Evolutionary conservation across 2,797 vertebrate species (phyloP).

Genomic region (Peromyscus melanophrys): DNA sequence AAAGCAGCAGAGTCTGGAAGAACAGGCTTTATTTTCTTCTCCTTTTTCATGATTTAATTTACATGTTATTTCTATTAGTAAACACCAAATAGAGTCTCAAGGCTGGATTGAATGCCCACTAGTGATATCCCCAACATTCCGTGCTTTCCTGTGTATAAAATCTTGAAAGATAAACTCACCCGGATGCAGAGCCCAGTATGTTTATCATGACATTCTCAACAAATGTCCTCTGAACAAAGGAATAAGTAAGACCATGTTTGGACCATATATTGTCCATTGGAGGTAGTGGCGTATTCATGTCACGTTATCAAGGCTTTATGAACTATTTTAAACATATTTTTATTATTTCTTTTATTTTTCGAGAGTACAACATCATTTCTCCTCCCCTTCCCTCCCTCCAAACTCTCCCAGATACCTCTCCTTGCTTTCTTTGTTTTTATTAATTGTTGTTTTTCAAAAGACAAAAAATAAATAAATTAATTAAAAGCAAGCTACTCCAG

Average conservation of each 20-base stretch:
- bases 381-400: background rate
- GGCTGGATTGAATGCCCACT: background rate
- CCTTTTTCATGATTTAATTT: background rate
- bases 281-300: background rate
- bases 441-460: constrained; percentile 8
- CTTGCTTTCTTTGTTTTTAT: background rate
- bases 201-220: constrained; percentile 33
- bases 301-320: background rate
- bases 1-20: background rate
- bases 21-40: background rate
- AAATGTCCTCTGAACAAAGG: constrained; percentile 57
- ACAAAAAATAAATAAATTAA: background rate
- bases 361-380: background rate
- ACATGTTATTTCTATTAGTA: constrained; percentile 9
- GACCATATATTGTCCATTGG: background rate
- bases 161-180: background rate
- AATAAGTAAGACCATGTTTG: background rate
- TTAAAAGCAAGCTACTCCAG: background rate
- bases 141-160: background rate
- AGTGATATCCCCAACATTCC: background rate
- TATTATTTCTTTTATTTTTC: background rate
- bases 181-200: background rate
- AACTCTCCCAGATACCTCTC: background rate
- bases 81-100: background rate
- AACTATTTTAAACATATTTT: constrained; percentile 31